These are phyloP conservation scores for Alethe castanea DNA, from an alignment of 2,113 vertebrate species.

Conservation along the genomic window DNA sequence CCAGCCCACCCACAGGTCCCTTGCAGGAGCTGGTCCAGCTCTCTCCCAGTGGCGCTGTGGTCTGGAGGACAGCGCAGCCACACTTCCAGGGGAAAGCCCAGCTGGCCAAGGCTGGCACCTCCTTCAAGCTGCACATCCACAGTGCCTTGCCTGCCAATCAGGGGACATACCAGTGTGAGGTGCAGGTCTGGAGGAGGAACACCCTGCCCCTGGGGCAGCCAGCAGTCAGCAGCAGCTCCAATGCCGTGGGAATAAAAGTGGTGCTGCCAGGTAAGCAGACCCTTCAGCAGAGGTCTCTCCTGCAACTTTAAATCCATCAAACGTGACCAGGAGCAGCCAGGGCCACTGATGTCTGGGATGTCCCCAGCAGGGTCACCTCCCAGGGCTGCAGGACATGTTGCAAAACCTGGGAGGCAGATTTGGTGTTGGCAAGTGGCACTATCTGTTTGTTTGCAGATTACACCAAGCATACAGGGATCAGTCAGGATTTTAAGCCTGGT, in stretches of 20 bases:
- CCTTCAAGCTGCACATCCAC: conserved; percentile 67
- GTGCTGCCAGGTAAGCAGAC: conserved; percentile 74
- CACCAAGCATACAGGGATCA: not conserved
- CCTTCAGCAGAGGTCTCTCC: not conserved
- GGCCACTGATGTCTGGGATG: not conserved
- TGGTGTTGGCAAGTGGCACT: not conserved
- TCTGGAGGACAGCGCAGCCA: conserved; percentile 65
- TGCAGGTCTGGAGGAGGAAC: conserved; percentile 67
- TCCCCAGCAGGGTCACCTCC: not conserved
- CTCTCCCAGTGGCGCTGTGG: conserved; percentile 56
- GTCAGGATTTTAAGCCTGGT: not conserved
- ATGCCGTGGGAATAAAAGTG: conserved; percentile 66
- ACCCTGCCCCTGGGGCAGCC: not conserved
- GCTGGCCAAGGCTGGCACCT: not conserved
- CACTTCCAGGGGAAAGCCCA: conserved; percentile 70
- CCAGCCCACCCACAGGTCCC: accelerated
- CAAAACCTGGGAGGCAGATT: not conserved
- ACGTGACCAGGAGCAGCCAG: not conserved
- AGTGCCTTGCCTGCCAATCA: conserved; percentile 25
- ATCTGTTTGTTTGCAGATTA: not conserved
- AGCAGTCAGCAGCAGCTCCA: conserved; percentile 42
- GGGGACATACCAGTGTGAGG: conserved; percentile 77
- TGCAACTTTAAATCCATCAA: not conserved
- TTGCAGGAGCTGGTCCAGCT: conserved; percentile 66
- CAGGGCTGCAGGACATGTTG: accelerated